Percentiles rank a stretch among this genome's conserved stretches.
phyloP scores from a whole-genome alignment of 2,113 vertebrate genomes.

The Tichodroma muraria region DNA sequence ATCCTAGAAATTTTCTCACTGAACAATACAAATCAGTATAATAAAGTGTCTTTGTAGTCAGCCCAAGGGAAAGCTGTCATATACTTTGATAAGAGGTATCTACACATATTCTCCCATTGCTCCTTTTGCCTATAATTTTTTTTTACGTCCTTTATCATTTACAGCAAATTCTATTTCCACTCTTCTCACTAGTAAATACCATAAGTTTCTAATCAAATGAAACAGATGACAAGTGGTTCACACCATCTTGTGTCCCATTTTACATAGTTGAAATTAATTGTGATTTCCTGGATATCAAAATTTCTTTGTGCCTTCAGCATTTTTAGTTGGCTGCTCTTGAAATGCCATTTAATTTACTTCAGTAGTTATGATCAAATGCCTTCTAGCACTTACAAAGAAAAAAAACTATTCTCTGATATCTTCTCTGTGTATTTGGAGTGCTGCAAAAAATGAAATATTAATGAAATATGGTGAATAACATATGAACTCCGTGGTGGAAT shows the following conservation, averaged over 20 bases:
- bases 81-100: neutral
- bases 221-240: slow-evolving; percentile 43
- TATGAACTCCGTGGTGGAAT: neutral
- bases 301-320: slow-evolving; percentile 15
- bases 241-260: neutral
- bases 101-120: neutral
- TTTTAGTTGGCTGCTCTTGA: slow-evolving; percentile 39
- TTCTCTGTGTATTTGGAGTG: neutral
- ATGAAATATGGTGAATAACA: neutral
- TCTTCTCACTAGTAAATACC: slow-evolving; percentile 35
- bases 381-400: neutral
- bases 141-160: neutral
- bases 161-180: slow-evolving; percentile 14
- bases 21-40: neutral
- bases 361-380: slow-evolving; percentile 41
- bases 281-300: slow-evolving; percentile 48
- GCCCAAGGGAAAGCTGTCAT: neutral
- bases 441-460: slow-evolving; percentile 38
- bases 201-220: slow-evolving; percentile 8
- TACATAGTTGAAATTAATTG: slow-evolving; percentile 27
- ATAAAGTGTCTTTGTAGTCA: neutral
- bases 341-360: slow-evolving; percentile 57
- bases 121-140: neutral
- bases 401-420: neutral
- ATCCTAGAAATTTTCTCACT: neutral